These are phyloP conservation scores for Gambelia wislizenii DNA, from an alignment of 2,797 vertebrate genomes.

Conservation along the genomic window DNA sequence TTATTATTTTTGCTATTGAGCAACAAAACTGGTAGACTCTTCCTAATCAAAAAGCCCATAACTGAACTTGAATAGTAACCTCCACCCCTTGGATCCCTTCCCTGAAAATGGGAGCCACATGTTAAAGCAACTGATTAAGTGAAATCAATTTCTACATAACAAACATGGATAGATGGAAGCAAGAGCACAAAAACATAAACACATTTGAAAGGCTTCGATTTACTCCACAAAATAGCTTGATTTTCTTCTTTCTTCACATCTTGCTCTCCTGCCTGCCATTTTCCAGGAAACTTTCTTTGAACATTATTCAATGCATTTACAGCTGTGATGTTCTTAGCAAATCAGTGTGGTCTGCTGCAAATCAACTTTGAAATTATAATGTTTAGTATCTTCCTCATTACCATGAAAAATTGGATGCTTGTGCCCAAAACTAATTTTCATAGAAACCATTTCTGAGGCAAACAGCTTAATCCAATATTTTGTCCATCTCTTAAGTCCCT, in stretches of 20 bases:
- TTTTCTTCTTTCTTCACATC: background rate
- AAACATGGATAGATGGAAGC: background rate
- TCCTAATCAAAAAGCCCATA: background rate
- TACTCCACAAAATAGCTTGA: background rate
- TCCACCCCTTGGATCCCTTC: background rate
- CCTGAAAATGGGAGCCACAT: background rate
- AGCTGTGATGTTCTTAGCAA: background rate
- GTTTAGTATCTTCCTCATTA: background rate
- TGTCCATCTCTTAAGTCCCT: background rate
- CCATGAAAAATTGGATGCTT: conserved; percentile 5
- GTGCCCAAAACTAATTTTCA: background rate
- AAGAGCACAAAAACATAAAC: background rate
- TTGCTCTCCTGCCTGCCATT: background rate
- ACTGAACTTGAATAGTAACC: background rate
- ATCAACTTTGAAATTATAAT: background rate
- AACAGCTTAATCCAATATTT: background rate
- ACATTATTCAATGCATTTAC: background rate
- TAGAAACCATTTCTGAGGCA: background rate
- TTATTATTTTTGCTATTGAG: background rate
- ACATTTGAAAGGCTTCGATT: background rate
- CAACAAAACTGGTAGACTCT: background rate
- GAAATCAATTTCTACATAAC: background rate
- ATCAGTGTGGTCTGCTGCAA: background rate
- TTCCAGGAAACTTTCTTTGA: conserved; percentile 20
- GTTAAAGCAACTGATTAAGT: background rate